Evolutionary conservation across 2,797 vertebrate genomes (phyloP).

Genomic region (Peromyscus aztecus): DNA sequence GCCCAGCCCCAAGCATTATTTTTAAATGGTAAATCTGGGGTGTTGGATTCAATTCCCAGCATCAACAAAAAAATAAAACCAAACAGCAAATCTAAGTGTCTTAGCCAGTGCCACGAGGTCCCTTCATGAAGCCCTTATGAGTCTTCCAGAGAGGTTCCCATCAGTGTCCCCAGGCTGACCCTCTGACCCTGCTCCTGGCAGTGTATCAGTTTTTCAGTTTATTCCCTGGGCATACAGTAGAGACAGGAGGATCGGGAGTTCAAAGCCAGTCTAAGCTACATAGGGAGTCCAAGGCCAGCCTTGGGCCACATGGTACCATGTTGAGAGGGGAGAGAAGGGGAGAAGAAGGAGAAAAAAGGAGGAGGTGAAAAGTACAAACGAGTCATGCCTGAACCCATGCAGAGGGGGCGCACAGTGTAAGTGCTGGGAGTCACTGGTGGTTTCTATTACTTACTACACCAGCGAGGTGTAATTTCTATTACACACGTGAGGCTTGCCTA

Average conservation of each 20-base stretch:
- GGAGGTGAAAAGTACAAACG: not conserved
- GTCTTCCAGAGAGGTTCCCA: not conserved
- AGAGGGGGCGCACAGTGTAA: fast-evolving
- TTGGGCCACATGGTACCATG: not conserved
- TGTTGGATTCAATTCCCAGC: not conserved
- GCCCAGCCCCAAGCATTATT: not conserved
- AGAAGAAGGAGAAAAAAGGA: fast-evolving
- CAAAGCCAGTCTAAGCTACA: not conserved
- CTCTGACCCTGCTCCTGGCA: not conserved
- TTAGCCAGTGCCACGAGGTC: not conserved
- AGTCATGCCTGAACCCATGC: not conserved
- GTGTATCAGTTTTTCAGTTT: not conserved
- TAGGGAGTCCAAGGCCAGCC: not conserved
- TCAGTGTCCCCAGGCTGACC: not conserved
- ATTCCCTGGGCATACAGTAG: not conserved
- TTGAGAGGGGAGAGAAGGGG: too few relatives aligned
- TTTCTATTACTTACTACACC: not conserved
- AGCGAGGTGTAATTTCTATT: too few relatives aligned
- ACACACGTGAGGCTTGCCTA: not conserved
- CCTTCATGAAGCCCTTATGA: not conserved
- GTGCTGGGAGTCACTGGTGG: not conserved
- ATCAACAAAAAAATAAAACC: not conserved
- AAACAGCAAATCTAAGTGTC: not conserved
- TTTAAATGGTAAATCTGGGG: not conserved
- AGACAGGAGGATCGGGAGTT: not conserved